Percentiles rank a stretch among this genome's conserved stretches.
Conservation (phyloP, 2,113 vertebrate species). For the Callocephalon fimbriatum region DNA sequence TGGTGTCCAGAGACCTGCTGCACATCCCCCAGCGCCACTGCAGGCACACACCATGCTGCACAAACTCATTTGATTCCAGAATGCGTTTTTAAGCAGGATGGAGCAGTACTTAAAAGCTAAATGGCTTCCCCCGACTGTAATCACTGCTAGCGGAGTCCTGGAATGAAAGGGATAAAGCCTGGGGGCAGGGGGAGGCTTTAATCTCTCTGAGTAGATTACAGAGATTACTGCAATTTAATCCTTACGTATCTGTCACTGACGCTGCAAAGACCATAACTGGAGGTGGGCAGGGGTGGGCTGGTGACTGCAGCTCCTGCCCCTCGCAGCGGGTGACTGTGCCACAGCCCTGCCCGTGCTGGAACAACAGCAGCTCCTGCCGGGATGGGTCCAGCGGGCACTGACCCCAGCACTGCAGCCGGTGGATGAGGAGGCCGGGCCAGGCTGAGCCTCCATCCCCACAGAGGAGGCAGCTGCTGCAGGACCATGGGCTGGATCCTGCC, state of each 20-base stretch:
- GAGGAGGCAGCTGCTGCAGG: fast-evolving
- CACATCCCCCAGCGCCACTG: not conserved
- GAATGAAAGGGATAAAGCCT: conserved; percentile 62
- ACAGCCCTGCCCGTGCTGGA: fast-evolving
- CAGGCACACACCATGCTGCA: not conserved
- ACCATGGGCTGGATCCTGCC: not conserved
- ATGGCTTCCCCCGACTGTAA: conserved; percentile 64
- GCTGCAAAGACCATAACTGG: conserved; percentile 66
- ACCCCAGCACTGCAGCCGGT: fast-evolving
- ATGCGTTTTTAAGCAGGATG: conserved; percentile 55
- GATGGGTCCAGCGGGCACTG: fast-evolving
- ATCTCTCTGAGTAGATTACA: conserved; percentile 77
- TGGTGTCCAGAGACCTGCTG: not conserved
- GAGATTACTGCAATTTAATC: conserved; percentile 74
- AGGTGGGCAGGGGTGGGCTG: not conserved
- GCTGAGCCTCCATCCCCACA: not conserved
- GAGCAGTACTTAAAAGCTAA: conserved; percentile 42
- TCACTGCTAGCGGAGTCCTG: conserved; percentile 62
- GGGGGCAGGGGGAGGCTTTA: conserved; percentile 48
- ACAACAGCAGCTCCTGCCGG: fast-evolving
- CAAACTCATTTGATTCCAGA: conserved; percentile 51
- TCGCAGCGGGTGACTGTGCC: fast-evolving
- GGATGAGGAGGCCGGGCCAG: fast-evolving
- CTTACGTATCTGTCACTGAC: conserved; percentile 72
- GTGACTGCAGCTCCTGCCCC: not conserved